phyloP scores from a whole-genome alignment of 2,888 invertebrate genomes.

The Pandemis corylana region DNA sequence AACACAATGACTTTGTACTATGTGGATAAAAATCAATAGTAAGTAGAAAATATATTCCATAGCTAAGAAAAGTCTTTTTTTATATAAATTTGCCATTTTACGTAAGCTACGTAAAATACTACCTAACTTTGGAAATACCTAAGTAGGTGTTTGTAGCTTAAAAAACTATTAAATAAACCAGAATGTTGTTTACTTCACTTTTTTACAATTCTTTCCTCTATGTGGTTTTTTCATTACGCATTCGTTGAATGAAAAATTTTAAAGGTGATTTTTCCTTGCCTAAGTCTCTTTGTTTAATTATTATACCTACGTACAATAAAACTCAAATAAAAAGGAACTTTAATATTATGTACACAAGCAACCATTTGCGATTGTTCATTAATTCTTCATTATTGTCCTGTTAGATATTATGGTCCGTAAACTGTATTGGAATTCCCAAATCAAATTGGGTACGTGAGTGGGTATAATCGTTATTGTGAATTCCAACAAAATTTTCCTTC shows the following conservation, averaged over 20 bases:
- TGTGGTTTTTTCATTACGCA: background rate
- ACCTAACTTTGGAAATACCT: no score
- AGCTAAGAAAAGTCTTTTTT: no score
- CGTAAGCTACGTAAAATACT: no score
- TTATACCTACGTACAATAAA: no score
- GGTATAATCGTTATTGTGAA: background rate
- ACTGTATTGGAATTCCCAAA: slow-evolving; percentile 12
- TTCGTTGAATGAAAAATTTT: background rate
- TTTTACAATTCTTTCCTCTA: background rate
- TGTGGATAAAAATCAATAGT: no score
- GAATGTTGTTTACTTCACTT: background rate
- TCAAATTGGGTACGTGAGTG: background rate
- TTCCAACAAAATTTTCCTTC: background rate
- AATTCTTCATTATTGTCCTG: background rate
- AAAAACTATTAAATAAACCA: background rate
- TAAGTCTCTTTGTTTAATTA: background rate
- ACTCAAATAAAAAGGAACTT: background rate
- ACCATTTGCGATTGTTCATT: background rate
- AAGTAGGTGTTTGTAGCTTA: no score
- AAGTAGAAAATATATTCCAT: no score
- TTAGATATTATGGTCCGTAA: background rate
- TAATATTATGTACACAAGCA: background rate
- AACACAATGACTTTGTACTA: no score
- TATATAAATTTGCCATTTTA: no score
- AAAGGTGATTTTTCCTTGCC: background rate